Evolutionary conservation across 2,113 vertebrate genomes (phyloP).

Genomic region (Emydura subglobosa): DNA sequence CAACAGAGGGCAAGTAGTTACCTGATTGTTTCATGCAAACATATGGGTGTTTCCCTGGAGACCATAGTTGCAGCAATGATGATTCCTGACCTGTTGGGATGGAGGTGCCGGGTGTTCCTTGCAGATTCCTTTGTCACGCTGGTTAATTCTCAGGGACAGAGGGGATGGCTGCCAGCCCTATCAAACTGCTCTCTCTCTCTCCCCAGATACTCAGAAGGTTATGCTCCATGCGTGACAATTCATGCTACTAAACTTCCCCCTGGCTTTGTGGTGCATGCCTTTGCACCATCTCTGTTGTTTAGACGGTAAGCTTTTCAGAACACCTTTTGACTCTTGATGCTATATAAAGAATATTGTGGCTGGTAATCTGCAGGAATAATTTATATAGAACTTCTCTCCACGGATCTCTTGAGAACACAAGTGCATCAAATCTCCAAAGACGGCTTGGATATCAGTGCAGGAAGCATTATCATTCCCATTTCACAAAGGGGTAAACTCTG

Average conservation of each 20-base stretch:
- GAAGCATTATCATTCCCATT: background rate
- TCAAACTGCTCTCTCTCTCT: background rate
- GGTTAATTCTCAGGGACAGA: background rate
- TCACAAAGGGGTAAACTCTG: background rate
- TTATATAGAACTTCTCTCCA: slow-evolving; percentile 34
- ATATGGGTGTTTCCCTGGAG: background rate
- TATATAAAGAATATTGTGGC: slow-evolving; percentile 11
- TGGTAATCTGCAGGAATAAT: slow-evolving; percentile 17
- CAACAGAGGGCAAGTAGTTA: slow-evolving; percentile 42
- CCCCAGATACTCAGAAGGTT: background rate
- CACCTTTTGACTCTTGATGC: slow-evolving; percentile 6
- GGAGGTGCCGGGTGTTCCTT: background rate
- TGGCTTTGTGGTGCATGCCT: background rate
- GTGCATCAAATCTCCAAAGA: slow-evolving; percentile 5
- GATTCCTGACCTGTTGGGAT: background rate
- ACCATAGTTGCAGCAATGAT: background rate
- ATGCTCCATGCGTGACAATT: background rate
- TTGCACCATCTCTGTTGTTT: background rate
- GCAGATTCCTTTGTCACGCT: background rate
- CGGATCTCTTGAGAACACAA: background rate
- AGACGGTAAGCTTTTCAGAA: slow-evolving; percentile 28
- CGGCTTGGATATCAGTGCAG: background rate
- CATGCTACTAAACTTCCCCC: background rate
- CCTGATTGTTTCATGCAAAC: slow-evolving; percentile 69
- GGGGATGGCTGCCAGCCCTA: rapidly evolving